These are phyloP conservation scores for Cephus rjabovi DNA, from an alignment of 2,888 invertebrate species.

Conservation along the genomic window DNA sequence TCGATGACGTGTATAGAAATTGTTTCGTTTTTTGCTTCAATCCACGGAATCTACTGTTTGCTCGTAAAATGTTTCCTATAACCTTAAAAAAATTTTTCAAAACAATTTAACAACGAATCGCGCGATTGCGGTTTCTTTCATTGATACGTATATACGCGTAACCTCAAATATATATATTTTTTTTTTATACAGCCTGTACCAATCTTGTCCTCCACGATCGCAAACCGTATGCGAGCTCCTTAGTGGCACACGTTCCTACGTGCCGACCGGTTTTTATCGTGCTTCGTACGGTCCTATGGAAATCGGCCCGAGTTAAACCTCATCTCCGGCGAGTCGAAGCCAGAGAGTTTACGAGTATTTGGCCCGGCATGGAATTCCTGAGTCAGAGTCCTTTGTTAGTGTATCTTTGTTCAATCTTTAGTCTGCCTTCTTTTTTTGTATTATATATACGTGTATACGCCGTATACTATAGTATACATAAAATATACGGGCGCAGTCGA, in stretches of 20 bases:
- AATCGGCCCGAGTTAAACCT: not conserved
- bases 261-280: constrained; percentile 2
- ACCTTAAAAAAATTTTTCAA: not conserved
- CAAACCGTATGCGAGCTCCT: not conserved
- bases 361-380: constrained; percentile 1
- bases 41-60: not conserved
- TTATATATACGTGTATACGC: not conserved
- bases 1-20: not conserved
- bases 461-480: not conserved
- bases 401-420: not conserved
- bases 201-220: not conserved
- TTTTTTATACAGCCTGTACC: not conserved
- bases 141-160: not conserved
- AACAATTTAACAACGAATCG: not conserved
- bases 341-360: not conserved
- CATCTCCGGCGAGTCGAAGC: not conserved
- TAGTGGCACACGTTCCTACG: not conserved
- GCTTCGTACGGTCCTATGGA: not conserved
- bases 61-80: not conserved
- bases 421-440: not conserved
- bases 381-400: constrained; percentile 3
- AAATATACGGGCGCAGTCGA: constrained; percentile 5
- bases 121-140: not conserved
- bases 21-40: not conserved
- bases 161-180: not conserved